Conservation (phyloP, 1,140 invertebrate genomes). For the Cherax quadricarinatus region DNA sequence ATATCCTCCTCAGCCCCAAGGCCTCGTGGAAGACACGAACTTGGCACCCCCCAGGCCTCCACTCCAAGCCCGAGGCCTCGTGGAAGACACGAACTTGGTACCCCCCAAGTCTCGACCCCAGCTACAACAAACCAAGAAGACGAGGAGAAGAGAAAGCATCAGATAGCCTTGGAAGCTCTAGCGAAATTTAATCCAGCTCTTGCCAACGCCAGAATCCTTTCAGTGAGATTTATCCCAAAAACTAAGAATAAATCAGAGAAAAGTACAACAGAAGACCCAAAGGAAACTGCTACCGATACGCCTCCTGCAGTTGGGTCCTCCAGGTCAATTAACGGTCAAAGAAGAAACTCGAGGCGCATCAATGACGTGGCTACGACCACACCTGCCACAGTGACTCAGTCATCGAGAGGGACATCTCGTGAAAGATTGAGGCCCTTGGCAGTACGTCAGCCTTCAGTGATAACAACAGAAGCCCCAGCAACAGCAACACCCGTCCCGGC, state of each 20-base stretch:
- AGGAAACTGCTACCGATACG: not conserved
- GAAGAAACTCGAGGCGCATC: not conserved
- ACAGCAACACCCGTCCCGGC: not conserved
- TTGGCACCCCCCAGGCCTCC: not conserved
- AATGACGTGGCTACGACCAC: not conserved
- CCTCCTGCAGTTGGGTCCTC: not conserved
- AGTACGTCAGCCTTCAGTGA: not conserved
- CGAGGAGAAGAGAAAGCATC: not conserved
- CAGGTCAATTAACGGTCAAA: not conserved
- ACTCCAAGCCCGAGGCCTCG: not conserved
- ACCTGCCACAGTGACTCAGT: not conserved
- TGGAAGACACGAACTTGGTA: not conserved
- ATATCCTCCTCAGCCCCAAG: not conserved
- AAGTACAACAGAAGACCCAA: not conserved
- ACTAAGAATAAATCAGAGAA: not conserved
- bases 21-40: not conserved
- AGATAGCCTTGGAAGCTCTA: slow-evolving; percentile 17
- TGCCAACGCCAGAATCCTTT: slow-evolving; percentile 28
- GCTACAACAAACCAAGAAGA: not conserved
- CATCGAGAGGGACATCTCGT: not conserved
- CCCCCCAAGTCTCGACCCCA: not conserved
- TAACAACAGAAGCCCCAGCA: not conserved
- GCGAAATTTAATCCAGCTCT: slow-evolving; percentile 19
- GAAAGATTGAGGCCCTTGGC: not conserved
- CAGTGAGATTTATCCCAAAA: not conserved